Base-by-base conservation (phyloP, 1,140 invertebrate genomes). In the Ostrea edulis region DNA sequence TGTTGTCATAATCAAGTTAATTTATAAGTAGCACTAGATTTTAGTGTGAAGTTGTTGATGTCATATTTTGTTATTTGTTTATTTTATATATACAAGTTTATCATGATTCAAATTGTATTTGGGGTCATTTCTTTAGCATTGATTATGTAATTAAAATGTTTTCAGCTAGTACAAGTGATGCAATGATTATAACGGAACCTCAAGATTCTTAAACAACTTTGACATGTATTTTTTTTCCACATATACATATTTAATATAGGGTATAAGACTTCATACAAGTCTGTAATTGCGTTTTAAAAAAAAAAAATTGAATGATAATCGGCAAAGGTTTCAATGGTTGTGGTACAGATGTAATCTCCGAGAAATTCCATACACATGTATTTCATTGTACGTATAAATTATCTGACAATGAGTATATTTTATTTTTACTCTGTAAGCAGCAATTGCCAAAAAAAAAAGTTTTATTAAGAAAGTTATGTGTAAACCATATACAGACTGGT, bases 31-130 rank as follows among this genome's bases (percentile, higher is more conserved):
- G 22, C 68, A 77, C 68, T 77, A 77, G 25, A 35, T 77, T 77
- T 77, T 77, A 77, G 68, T 77, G 68, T 77, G 68, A 62, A 62
- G n/a, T 77, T 77, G 68, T 77, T 77, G 29, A 35, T 25, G 8
- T 71, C 3, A 35, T 71, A 71, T 71, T 29, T 77, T 77, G 68
- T 77, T 77, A 77, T 77, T 77, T 77, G 11, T 77, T 77, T 35
- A 29, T 14, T 8, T 77, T 77, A 77, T 12, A 22, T 12, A 25
- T 77, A 77, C 29, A 29, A 77, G 55, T 62, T 62, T n/a, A 20
- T n/a, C 0, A 17, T n/a, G 20, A 62, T 20, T 62, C 17, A 17
- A 62, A 62, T 62, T n/a, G 14, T 62, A n/a, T 17, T 62, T 62
- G 17, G 55, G 17, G n/a, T 62, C n/a, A 62, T 1, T 17, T 62